These are phyloP conservation scores for Parotia lawesii DNA, from an alignment of 2,113 vertebrate species.

Conservation along the genomic window DNA sequence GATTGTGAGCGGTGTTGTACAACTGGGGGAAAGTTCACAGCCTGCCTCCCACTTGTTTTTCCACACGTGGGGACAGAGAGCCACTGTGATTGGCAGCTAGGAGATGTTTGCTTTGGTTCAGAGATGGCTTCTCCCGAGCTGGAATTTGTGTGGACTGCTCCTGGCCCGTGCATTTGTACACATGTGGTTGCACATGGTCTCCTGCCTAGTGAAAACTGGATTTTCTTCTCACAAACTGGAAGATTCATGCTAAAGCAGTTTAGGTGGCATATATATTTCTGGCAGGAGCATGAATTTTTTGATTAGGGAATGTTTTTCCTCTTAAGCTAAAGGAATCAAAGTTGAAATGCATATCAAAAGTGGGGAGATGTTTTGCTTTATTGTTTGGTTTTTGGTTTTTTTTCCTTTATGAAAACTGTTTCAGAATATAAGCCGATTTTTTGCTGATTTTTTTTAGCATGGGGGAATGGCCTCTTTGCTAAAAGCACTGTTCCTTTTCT, in stretches of 20 bases:
- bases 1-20: rapidly evolving
- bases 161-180: rapidly evolving
- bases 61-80: not conserved
- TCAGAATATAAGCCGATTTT: not conserved
- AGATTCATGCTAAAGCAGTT: not conserved
- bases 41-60: not conserved
- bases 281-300: not conserved
- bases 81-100: not conserved
- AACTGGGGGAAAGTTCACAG: constrained; percentile 29
- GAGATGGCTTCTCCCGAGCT: not conserved
- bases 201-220: not conserved
- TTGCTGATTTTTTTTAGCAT: not conserved
- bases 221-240: not conserved
- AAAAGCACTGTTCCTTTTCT: not conserved
- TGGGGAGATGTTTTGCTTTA: rapidly evolving
- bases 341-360: not conserved
- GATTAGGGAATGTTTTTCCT: not conserved
- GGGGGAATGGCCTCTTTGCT: not conserved
- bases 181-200: rapidly evolving
- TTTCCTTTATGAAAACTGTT: not conserved
- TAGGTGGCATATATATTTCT: rapidly evolving
- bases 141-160: rapidly evolving
- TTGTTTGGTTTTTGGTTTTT: not conserved
- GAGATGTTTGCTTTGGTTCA: not conserved
- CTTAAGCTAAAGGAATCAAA: not conserved